Conservation (phyloP, 2,888 invertebrate genomes). For the Erpobdella octoculata region DNA sequence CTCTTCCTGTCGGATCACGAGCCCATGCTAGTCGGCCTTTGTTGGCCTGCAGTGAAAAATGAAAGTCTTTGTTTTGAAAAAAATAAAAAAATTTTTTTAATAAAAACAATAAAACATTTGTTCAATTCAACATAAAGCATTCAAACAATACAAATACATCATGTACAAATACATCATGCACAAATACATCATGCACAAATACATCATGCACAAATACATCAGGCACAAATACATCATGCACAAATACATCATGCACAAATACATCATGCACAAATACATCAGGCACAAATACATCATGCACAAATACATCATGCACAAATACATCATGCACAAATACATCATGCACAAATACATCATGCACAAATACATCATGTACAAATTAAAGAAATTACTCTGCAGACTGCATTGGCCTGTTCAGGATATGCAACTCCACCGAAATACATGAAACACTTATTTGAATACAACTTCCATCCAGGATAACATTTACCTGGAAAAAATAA, state of each 20-base stretch:
- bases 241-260: no score
- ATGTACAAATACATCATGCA: no score
- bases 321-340: no score
- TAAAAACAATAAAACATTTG: neutral
- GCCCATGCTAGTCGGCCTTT: slow-evolving; percentile 44
- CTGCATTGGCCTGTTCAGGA: slow-evolving; percentile 68
- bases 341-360: no score
- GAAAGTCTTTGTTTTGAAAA: neutral
- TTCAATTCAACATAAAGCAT: neutral
- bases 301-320: no score
- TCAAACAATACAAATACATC: no score
- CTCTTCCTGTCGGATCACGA: slow-evolving; percentile 37
- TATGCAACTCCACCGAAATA: slow-evolving; percentile 89
- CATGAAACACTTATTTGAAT: slow-evolving; percentile 77
- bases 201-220: no score
- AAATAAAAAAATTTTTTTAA: slow-evolving; percentile 7
- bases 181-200: no score
- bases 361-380: no score
- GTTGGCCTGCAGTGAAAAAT: slow-evolving; percentile 42
- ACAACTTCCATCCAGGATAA: slow-evolving; percentile 77
- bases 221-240: no score
- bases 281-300: no score
- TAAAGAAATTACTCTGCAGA: slow-evolving; percentile 35
- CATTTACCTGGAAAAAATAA: slow-evolving; percentile 66
- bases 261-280: no score